A percentile compares a stretch with the other conserved stretches of the same genome.
phyloP scores from a whole-genome alignment of 2,797 vertebrate genomes.

The Ceryle rudis region DNA sequence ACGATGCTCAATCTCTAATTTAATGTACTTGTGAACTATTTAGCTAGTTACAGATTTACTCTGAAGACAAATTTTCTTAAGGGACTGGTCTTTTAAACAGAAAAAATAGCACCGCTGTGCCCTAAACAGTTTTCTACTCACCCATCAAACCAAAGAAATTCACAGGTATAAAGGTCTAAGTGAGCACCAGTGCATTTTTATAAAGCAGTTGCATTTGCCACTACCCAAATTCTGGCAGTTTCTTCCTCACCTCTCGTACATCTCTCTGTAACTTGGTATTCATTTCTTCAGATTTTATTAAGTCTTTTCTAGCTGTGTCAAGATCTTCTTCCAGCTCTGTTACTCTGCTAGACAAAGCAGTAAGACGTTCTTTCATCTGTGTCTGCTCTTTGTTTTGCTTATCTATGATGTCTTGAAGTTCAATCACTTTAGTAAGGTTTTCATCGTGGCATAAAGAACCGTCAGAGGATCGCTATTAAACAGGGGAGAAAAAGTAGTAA shows the following conservation, averaged over 20 bases:
- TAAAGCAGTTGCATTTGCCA: neutral
- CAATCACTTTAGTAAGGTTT: slow-evolving; percentile 87
- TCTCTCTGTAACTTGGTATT: slow-evolving; percentile 94
- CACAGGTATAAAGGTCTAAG: neutral
- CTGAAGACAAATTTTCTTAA: neutral
- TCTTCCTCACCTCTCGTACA: slow-evolving; percentile 87
- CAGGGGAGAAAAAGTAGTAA: no score
- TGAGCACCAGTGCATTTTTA: neutral
- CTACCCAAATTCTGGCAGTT: neutral
- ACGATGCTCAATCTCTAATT: no score
- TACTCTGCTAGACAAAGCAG: slow-evolving; percentile 85
- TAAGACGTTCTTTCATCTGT: slow-evolving; percentile 95
- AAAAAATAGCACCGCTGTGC: neutral
- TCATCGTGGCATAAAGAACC: slow-evolving; percentile 89
- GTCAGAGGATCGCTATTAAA: slow-evolving; percentile 88
- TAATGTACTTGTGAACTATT: no score
- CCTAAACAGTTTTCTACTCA: neutral
- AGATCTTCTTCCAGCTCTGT: slow-evolving; percentile 94
- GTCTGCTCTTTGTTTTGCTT: slow-evolving; percentile 89
- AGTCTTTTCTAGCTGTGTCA: slow-evolving; percentile 94
- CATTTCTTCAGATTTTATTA: slow-evolving; percentile 94
- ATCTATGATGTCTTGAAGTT: slow-evolving; percentile 92
- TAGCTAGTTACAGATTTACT: neutral
- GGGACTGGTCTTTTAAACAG: neutral
- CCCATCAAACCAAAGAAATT: neutral